phyloP scores from a whole-genome alignment of 2,113 vertebrate species.

The Platichthys stellatus region DNA sequence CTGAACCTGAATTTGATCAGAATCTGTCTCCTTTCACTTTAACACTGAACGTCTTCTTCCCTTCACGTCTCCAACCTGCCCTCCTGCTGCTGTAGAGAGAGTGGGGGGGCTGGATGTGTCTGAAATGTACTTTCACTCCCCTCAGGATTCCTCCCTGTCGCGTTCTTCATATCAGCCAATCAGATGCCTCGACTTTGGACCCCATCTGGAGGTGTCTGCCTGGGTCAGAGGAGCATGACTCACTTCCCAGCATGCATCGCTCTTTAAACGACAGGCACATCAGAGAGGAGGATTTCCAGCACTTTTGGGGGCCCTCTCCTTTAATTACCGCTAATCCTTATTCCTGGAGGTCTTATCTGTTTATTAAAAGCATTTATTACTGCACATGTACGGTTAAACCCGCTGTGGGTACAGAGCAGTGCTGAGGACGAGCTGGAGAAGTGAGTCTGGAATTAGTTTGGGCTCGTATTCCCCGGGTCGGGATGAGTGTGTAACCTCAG shows the following conservation, averaged over 20 bases:
- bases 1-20: too few relatives aligned
- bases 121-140: not conserved
- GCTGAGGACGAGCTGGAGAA: not conserved
- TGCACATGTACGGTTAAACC: not conserved
- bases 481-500: not conserved
- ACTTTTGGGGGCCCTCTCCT: constrained; percentile 3
- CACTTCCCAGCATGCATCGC: constrained; percentile 18
- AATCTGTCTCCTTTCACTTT: too few relatives aligned
- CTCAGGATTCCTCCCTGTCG: not conserved
- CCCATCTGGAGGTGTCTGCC: constrained; percentile 46
- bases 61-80: too few relatives aligned
- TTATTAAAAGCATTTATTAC: not conserved
- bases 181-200: constrained; percentile 13
- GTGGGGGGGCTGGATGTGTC: not conserved
- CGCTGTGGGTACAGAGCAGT: not conserved
- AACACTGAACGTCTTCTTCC: too few relatives aligned
- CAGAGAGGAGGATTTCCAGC: not conserved
- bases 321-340: not conserved
- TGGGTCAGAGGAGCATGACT: not conserved
- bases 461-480: constrained; percentile 1
- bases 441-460: not conserved
- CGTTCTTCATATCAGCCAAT: constrained; percentile 21
- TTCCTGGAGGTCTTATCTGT: not conserved
- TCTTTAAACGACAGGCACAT: not conserved
- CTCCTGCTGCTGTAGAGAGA: too few relatives aligned